Base-by-base conservation (phyloP, 2,888 invertebrate genomes). In the Macrophya alboannulata region DNA sequence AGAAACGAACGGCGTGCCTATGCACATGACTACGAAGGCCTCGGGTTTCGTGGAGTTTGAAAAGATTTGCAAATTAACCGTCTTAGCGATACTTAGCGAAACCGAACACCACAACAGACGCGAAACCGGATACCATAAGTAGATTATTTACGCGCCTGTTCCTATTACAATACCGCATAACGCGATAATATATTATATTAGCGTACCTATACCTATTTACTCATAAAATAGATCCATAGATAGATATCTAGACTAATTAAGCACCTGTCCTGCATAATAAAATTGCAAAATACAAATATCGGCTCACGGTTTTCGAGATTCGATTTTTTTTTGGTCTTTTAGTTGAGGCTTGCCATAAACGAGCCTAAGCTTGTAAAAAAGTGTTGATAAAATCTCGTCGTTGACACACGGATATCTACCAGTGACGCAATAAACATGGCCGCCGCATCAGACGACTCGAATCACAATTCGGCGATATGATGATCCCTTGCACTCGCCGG, bases 51-150 rank as follows among this genome's bases (percentile, higher is more conserved):
- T 88, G 88, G 88, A 89, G 88, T 90, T 88, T 87, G 87, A 88
- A 87, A 89, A 91, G 90, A 92, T 91, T 91, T 88, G 89, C 91
- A 91, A 91, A 91, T 91, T 91, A 90, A 89, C 88, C 89, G 89
- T 87, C 89, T 89, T 88, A 89, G 88, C 87, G 88, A 91, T 91
- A 91, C 90, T 90, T 90, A 90, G 84, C 87, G 92, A 90, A 92
- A 92, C 90, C 90, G 87, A 91, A 92, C 88, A 92, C 91, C 90
- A 82, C 86, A 88, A 88, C 89, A 89, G 88, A 90, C 91, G 91
- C 89, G 91, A 91, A 90, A 92, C 90, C 89, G 90, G 92, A 92
- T 89, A 92, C 91, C 90, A 89, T 92, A 91, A 92, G 92, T 92
- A 90, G 92, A 92, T 92, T 92, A 85, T 76, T 74, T 62, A 85